Conservation (phyloP, 2,888 invertebrate species). For the Drosophila paramelanica region DNA sequence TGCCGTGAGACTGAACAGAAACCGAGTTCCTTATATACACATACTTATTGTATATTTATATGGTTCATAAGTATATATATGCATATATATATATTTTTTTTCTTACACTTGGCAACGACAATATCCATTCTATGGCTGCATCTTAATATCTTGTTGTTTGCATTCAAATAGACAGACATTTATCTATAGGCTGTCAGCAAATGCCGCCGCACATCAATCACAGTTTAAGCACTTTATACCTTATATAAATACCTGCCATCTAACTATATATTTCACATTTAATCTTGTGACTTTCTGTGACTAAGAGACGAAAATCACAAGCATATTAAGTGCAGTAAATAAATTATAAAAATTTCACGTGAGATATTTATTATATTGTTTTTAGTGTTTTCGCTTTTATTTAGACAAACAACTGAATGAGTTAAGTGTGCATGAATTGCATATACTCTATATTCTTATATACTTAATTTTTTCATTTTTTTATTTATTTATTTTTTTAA, state of each 20-base stretch:
- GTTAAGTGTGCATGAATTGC: background rate
- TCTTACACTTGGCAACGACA: constrained; percentile 46
- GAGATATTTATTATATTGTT: constrained; percentile 12
- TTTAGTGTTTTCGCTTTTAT: constrained; percentile 15
- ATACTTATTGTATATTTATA: background rate
- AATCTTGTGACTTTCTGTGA: constrained; percentile 63
- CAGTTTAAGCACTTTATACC: constrained; percentile 43
- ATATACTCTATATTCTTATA: background rate
- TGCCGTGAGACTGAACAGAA: constrained; percentile 55
- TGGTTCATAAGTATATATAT: background rate
- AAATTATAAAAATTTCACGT: constrained; percentile 16
- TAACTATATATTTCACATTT: constrained; percentile 34
- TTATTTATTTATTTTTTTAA: background rate
- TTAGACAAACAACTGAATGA: background rate
- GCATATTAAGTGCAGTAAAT: constrained; percentile 15
- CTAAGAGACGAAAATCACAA: constrained; percentile 33
- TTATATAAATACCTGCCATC: constrained; percentile 21
- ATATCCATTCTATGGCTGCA: constrained; percentile 44
- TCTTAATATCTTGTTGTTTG: constrained; percentile 52
- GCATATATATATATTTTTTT: background rate
- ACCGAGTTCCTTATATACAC: constrained; percentile 23
- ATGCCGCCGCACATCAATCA: constrained; percentile 66
- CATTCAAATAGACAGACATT: constrained; percentile 45
- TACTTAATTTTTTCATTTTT: background rate
- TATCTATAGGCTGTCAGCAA: constrained; percentile 51